phyloP scores from a whole-genome alignment of 2,113 vertebrate genomes.

The Vulpes lagopus region DNA sequence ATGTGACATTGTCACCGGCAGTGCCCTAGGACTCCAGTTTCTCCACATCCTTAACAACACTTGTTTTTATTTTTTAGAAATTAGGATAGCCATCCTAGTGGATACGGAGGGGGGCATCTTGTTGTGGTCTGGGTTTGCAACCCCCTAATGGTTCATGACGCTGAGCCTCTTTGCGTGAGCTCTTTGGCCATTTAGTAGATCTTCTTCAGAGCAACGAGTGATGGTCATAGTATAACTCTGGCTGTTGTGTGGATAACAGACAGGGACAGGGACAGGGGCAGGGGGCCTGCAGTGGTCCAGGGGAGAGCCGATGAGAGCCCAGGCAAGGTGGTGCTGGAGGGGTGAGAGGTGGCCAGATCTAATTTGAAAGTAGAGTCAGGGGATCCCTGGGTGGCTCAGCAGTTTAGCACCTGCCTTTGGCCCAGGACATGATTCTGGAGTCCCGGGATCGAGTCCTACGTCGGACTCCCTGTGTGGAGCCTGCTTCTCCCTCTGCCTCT shows the following conservation, averaged over 20 bases:
- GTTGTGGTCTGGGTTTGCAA: not conserved
- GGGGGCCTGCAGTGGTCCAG: not conserved
- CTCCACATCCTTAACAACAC: not conserved
- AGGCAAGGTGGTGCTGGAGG: too few relatives aligned
- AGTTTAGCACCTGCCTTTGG: too few relatives aligned
- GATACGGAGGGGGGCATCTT: not conserved
- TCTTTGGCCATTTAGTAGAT: not conserved
- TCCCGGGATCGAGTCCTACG: too few relatives aligned
- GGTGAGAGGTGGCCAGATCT: not conserved
- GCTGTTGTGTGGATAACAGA: too few relatives aligned
- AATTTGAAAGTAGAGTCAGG: not conserved
- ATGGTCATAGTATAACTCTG: not conserved
- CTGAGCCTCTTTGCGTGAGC: too few relatives aligned
- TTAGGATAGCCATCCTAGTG: not conserved
- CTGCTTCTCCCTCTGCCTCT: too few relatives aligned
- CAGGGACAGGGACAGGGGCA: not conserved
- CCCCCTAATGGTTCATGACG: not conserved
- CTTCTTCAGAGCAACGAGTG: not conserved
- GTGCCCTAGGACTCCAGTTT: rapidly evolving
- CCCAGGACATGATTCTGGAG: too few relatives aligned
- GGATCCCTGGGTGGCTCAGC: too few relatives aligned
- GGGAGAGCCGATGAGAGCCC: not conserved
- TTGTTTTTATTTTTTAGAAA: not conserved
- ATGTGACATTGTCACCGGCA: not conserved
- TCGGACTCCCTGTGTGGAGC: too few relatives aligned